Conservation (phyloP, 2,113 vertebrate species). For the Lepidiolamprologus cunningtoni region DNA sequence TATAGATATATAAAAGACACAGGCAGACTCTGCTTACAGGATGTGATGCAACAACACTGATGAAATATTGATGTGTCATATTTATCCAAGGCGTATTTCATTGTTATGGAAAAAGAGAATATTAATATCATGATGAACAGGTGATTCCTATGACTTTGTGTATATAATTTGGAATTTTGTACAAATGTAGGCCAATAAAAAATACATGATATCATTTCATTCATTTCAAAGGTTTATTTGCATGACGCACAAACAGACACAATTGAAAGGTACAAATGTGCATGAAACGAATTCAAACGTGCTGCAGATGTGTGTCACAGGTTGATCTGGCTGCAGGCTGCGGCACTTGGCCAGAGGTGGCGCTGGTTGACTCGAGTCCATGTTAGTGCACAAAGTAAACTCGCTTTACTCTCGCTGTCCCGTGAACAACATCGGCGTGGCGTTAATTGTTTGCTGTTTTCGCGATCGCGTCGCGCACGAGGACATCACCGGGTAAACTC, state of each 20-base stretch:
- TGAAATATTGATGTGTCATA: too few species aligned
- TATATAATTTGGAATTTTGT: too few species aligned
- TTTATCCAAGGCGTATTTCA: accelerated
- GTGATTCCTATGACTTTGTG: accelerated
- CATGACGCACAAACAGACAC: accelerated
- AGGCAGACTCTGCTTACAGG: accelerated
- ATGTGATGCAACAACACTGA: too few species aligned
- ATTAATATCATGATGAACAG: too few species aligned
- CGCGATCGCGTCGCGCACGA: not conserved
- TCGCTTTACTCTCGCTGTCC: accelerated
- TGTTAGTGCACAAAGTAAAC: accelerated
- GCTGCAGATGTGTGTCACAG: not conserved
- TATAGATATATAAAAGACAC: too few species aligned
- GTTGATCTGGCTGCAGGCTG: accelerated
- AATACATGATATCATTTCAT: too few species aligned
- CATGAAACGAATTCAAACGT: accelerated
- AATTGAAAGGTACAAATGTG: accelerated
- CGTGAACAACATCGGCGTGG: accelerated
- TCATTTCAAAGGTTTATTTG: not conserved
- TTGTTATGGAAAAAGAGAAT: too few species aligned
- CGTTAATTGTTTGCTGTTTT: accelerated
- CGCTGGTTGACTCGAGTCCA: not conserved
- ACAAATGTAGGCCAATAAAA: too few species aligned
- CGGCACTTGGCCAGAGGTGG: not conserved
- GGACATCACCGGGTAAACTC: accelerated